These are phyloP conservation scores for Flexamia atlantica DNA, from an alignment of 2,888 invertebrate species.

Conservation along the genomic window DNA sequence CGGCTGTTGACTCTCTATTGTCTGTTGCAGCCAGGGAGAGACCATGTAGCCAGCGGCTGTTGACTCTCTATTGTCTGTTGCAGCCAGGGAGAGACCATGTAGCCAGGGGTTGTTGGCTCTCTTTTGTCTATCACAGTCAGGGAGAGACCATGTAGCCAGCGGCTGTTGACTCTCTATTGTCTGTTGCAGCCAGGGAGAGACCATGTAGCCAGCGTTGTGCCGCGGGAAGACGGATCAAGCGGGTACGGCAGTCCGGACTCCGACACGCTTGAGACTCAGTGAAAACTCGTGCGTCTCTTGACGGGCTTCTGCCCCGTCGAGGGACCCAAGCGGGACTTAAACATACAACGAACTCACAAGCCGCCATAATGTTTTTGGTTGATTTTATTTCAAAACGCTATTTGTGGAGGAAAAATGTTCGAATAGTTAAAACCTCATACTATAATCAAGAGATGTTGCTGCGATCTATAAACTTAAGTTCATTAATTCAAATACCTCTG, in stretches of 20 bases:
- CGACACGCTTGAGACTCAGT: conserved; percentile 67
- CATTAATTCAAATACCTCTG: no score
- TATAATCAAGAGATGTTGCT: no score
- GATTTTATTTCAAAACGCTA: no score
- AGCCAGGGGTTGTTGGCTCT: conserved; percentile 63
- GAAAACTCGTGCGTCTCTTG: conserved; percentile 54
- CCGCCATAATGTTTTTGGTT: background rate
- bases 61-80: background rate
- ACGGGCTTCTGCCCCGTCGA: background rate
- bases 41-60: conserved; percentile 65
- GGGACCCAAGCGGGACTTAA: background rate
- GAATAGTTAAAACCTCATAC: no score
- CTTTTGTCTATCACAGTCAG: conserved; percentile 62
- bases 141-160: conserved; percentile 66
- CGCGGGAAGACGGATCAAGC: conserved; percentile 69
- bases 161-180: conserved; percentile 59
- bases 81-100: conserved; percentile 25
- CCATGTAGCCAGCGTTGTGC: conserved; percentile 62
- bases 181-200: conserved; percentile 67
- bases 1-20: background rate
- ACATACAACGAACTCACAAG: conserved; percentile 5
- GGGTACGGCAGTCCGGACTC: conserved; percentile 70
- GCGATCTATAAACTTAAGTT: no score
- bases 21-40: conserved; percentile 68
- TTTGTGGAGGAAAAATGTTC: no score